Base-by-base conservation (phyloP, 1,140 invertebrate genomes). In the Ooceraea biroi region DNA sequence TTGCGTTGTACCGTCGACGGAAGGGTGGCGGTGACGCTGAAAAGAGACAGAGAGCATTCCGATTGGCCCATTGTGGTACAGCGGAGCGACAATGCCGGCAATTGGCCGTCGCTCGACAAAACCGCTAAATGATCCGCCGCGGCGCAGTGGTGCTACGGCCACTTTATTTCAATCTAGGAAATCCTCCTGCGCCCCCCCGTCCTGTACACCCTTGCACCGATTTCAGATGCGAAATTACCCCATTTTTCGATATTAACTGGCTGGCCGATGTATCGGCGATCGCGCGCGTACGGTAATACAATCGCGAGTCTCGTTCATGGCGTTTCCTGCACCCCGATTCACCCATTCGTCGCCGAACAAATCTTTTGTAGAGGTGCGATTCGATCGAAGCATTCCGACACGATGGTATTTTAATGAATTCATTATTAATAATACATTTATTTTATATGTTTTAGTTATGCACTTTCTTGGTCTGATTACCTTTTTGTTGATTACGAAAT, bases 71-170 rank as follows among this genome's bases (percentile, higher is more conserved):
- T 94, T 94, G 93, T 94, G 93, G 93, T 92, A 93, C 93, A 94
- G 91, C 93, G 88, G 91, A 93, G 93, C 94, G 93, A 94, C 94
- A 94, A 94, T 94, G 93, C 93, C 93, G 91, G 92, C 94, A 94
- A 94, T 94, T 94, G 94, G 94, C 92, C 93, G 93, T 94, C 94
- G 94, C 93, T 94, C 93, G 94, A 94, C 94, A 94, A 95, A 95
- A 95, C 93, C 93, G 94, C 93, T 94, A 94, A 94, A 94, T 93
- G 94, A 94, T 94, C 93, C 91, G 91, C 92, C 92, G 90, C 87
- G 91, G 90, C 92, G 91, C 91, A 92, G 90, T 92, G 93, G 91
- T 92, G 92, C 92, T 91, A 93, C 92, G 91, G 91, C 93, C 93
- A 94, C 93, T 94, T 94, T 94, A 94, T 94, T 94, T 94, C 94